Conservation (phyloP, 1,140 invertebrate species). For the Bactericera cockerelli region DNA sequence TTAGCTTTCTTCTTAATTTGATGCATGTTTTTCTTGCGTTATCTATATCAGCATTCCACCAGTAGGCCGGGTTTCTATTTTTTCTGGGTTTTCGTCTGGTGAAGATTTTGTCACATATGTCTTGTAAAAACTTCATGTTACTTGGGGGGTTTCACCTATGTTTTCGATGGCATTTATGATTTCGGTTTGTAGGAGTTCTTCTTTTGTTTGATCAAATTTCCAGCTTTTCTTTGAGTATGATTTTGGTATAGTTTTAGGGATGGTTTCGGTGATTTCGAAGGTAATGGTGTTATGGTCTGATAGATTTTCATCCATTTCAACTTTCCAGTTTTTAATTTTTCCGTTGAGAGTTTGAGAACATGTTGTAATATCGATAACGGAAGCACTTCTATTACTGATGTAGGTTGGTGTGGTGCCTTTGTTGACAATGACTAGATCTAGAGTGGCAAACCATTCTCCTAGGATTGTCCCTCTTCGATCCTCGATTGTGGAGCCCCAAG, state of each 20-base stretch:
- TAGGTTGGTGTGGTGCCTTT: neutral
- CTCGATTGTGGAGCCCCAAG: neutral
- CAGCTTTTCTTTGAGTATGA: neutral
- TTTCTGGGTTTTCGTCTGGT: neutral
- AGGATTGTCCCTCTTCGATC: neutral
- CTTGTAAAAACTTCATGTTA: neutral
- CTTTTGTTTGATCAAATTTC: neutral
- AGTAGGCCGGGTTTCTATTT: constrained; percentile 19
- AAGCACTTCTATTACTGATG: neutral
- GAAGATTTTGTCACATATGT: neutral
- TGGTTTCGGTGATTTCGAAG: neutral
- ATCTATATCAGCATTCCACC: constrained; percentile 25
- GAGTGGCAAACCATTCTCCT: neutral
- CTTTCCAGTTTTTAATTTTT: neutral
- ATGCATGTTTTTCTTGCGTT: constrained; percentile 21
- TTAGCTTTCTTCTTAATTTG: neutral
- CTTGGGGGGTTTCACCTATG: neutral
- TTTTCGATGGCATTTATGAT: neutral
- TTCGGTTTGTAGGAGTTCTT: neutral
- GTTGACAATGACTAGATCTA: neutral
- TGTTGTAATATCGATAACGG: neutral
- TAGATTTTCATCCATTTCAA: neutral
- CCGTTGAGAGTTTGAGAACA: neutral
- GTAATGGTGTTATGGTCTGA: constrained; percentile 4
- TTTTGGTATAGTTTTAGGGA: neutral